Evolutionary conservation across 64 coral and sea anemone genomes (phyloP), one percentile per base, ranked within the genome.

Genomic region (Trachythela sp.): DNA sequence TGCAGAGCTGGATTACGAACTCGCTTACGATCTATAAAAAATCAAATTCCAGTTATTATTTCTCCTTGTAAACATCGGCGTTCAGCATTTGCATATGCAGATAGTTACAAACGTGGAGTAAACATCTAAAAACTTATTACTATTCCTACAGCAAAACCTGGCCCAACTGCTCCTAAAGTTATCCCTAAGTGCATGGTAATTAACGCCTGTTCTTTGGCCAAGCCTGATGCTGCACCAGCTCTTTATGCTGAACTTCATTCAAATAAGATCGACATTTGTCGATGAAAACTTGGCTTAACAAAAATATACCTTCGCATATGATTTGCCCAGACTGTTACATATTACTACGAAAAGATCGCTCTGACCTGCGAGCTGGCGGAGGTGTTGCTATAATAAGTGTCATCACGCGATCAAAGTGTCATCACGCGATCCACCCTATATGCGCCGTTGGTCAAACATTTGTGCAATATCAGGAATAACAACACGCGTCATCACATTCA

Each of bases 191-290:
- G 48, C 40, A 91, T 94, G 40, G 40, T 94, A 39, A 4, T 91
- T 9, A 94, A 91, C 54, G 76, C 93, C 27, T 27, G 93, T 0
- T 94, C 86, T 39, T 40, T 89, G 1, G 93, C 83, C 31, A 94
- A 91, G 77, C 71, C 86, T 2, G 89, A 88, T 48, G 85, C 89
- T 71, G 26, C 52, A 20, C 36, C 89, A 48, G 64, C 89, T 54
- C 51, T 91, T 0, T 86, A 94, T 42, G 87, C 86, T 84, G 93
- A 94, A 48, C 83, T 91, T 7, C 48, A 39, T 17, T 20, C 38
- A 5, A 94, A 94, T 32, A 89, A 92, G 27, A 92, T 92, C 64
- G 94, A 95, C 84, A 90, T 95, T 50, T 92, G 84, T 89, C 83
- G 52, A 91, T 20, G 84, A 87, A 48, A 86, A 94, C 89, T 26